Evolutionary conservation across 2,113 vertebrate species (phyloP).

Genomic region (Psilopsiagon aurifrons): DNA sequence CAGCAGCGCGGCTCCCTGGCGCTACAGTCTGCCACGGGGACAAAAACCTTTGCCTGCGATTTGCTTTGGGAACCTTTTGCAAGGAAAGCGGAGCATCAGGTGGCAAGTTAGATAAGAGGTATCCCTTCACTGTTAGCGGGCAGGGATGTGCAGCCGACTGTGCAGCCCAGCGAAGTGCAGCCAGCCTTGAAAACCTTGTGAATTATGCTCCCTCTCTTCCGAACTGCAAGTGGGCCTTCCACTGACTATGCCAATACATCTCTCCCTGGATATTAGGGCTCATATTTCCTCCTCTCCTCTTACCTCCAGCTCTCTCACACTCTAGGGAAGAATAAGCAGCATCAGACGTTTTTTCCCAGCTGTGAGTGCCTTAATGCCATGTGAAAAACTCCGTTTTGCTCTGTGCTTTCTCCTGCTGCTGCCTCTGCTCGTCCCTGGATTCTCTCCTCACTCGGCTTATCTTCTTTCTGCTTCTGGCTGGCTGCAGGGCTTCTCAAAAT

Average conservation of each 20-base stretch:
- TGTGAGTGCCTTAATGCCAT: neutral
- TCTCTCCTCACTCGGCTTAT: neutral
- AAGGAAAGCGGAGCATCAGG: neutral
- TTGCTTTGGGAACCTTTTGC: neutral
- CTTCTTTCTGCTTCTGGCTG: neutral
- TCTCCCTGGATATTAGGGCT: neutral
- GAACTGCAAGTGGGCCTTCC: neutral
- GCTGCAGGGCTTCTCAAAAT: conserved; percentile 35
- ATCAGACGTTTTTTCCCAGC: neutral
- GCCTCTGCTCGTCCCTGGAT: neutral
- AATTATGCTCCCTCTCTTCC: neutral
- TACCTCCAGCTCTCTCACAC: neutral
- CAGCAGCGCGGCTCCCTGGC: neutral
- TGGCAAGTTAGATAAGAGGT: neutral
- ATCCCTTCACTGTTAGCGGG: neutral
- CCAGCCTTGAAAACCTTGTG: neutral
- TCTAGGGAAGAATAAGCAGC: neutral
- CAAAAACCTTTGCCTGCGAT: neutral
- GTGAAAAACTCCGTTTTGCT: neutral
- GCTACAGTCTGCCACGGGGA: neutral
- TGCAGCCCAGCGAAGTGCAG: neutral
- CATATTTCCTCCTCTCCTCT: neutral
- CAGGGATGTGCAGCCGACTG: neutral
- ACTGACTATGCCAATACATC: neutral
- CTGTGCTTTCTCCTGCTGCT: neutral